Percentiles rank a stretch among this genome's conserved stretches.
These are phyloP conservation scores for Dendronephthya gigantea DNA, from an alignment of 64 coral and sea anemone species.

Conservation along the genomic window DNA sequence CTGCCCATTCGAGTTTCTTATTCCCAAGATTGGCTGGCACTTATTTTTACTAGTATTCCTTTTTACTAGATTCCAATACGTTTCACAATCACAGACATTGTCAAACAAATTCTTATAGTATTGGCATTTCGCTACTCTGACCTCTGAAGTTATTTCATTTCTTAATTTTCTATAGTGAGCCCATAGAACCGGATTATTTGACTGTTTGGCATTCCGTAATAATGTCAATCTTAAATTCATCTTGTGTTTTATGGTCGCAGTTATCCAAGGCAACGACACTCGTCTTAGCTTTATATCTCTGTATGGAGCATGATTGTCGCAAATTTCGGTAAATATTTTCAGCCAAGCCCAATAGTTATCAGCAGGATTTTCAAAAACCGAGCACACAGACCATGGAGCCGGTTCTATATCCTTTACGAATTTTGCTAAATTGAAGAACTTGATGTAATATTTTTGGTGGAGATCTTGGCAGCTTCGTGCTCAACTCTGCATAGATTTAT, in stretches of 20 bases:
- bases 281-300: constrained; percentile 19
- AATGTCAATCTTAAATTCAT: constrained; percentile 18
- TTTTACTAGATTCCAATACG: constrained; percentile 1
- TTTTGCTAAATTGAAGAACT: too few relatives aligned
- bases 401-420: not conserved
- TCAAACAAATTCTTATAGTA: constrained; percentile 26
- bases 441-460: too few relatives aligned
- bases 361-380: constrained; percentile 9
- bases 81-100: constrained; percentile 11
- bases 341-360: constrained; percentile 37
- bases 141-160: constrained; percentile 13
- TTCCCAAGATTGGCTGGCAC: not conserved
- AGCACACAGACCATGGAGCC: constrained; percentile 21
- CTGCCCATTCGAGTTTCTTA: not conserved
- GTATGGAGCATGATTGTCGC: constrained; percentile 27
- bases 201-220: not conserved
- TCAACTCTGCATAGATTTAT: too few relatives aligned
- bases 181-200: constrained; percentile 3
- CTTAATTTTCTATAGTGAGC: not conserved
- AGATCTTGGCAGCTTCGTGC: too few relatives aligned
- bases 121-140: constrained; percentile 18
- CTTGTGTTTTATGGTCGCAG: constrained; percentile 5
- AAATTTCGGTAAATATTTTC: constrained; percentile 15
- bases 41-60: not conserved
- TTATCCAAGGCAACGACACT: constrained; percentile 33